These are phyloP conservation scores for Pogonus chalceus DNA, from an alignment of 1,140 invertebrate species.

Conservation along the genomic window DNA sequence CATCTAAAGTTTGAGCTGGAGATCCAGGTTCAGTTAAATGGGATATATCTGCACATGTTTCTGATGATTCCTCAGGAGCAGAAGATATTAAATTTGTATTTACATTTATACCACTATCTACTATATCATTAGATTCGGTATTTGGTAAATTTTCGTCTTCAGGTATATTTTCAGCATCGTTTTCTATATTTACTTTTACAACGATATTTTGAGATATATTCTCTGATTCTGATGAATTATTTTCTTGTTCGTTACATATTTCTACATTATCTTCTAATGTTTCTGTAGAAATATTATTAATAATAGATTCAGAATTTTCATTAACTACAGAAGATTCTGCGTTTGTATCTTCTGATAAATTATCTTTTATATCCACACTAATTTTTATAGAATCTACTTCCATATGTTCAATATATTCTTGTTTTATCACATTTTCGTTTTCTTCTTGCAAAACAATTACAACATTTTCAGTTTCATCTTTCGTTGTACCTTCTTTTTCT, in stretches of 20 bases:
- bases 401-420: conserved; percentile 10
- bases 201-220: not conserved
- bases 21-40: too few relatives aligned
- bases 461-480: not conserved
- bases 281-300: too few relatives aligned
- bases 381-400: conserved; percentile 13
- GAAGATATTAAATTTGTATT: not conserved
- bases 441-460: not conserved
- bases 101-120: not conserved
- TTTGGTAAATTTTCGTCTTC: not conserved
- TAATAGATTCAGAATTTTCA: too few relatives aligned
- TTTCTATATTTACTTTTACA: not conserved
- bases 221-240: not conserved
- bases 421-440: not conserved
- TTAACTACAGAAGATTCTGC: too few relatives aligned
- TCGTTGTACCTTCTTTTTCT: not conserved
- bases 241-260: not conserved
- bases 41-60: not conserved
- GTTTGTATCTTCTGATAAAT: not conserved
- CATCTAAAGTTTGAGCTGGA: too few relatives aligned
- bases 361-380: too few relatives aligned
- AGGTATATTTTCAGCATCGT: not conserved
- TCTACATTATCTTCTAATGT: conserved; percentile 2
- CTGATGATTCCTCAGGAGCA: not conserved
- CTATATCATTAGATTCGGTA: not conserved